Evolutionary conservation across 2,797 vertebrate genomes (phyloP).

Genomic region (Syndactyla subalaris): DNA sequence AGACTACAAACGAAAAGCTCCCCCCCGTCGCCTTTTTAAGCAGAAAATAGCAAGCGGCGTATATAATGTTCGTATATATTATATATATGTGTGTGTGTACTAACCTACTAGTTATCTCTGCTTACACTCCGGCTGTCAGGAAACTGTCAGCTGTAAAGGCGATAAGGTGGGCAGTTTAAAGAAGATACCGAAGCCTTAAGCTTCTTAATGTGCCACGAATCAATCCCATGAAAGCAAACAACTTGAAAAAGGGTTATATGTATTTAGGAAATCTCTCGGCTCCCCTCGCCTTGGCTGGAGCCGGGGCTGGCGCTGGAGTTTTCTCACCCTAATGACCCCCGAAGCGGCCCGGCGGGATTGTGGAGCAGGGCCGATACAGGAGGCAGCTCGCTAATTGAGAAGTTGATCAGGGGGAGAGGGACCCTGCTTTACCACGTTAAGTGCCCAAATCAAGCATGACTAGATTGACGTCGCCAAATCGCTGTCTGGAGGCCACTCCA

Average conservation of each 20-base stretch:
- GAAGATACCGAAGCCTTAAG: slow-evolving; percentile 73
- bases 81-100: slow-evolving; percentile 7
- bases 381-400: slow-evolving; percentile 90
- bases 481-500: slow-evolving; percentile 80
- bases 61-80: background rate
- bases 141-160: slow-evolving; percentile 69
- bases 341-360: slow-evolving; percentile 71
- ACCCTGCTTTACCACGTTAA: slow-evolving; percentile 77
- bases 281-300: background rate
- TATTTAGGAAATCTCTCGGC: slow-evolving; percentile 63
- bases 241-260: slow-evolving; percentile 72
- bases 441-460: slow-evolving; percentile 87
- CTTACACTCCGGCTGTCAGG: slow-evolving; percentile 64
- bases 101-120: slow-evolving; percentile 77
- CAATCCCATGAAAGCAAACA: slow-evolving; percentile 78
- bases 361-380: slow-evolving; percentile 81
- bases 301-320: slow-evolving; percentile 44
- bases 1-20: background rate
- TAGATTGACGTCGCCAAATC: slow-evolving; percentile 85
- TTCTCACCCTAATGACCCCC: slow-evolving; percentile 75
- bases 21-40: background rate
- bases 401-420: slow-evolving; percentile 83
- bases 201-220: slow-evolving; percentile 79
- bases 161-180: slow-evolving; percentile 78
- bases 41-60: background rate